Evolutionary conservation across 1,140 invertebrate genomes (phyloP), one percentile per base, ranked within the genome.

Genomic region (Pristionchus pacificus): DNA sequence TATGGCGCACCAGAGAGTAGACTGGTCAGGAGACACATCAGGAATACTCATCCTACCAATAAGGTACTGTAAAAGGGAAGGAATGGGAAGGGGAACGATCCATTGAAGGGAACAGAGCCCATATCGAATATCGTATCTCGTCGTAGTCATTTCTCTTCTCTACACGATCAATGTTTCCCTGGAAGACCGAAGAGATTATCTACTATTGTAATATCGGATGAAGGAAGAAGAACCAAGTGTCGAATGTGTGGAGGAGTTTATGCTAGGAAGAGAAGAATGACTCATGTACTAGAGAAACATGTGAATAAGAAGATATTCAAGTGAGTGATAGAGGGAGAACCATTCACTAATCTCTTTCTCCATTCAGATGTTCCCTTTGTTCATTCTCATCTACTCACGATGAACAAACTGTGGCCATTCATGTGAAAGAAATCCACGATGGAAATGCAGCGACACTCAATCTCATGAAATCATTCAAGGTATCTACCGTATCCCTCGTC

Each of bases 201-300:
- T 25, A 79, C 80, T 66, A 79, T 80, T 60, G 77, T 77, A 2
- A 80, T 80, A 61, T 65, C 72, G n/a, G 78, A 79, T 58, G 79
- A 80, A 32, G 78, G 78, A 27, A 55, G 79, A 38, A 62, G 79
- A 29, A 69, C 78, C 13, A 79, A 79, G 70, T 79, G 78, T 61
- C 68, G 75, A 65, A 30, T 61, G 24, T 79, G 78, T 62, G 78
- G 70, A 2, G 62, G 69, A 25, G 75, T 62, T 15, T 64, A 68
- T 15, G 59, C n/a, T 33, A 67, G 30, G 27, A 59, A 74, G 49
- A 64, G 63, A 27, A 31, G 74, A 62, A 38, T 77, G 24, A n/a
- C 49, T 27, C 74, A 75, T 55, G 57, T 74, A 14, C 73, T 75
- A 32, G 73, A 75, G 58, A 19, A 28, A 19, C 74, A 75, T 33